Base-by-base conservation (phyloP, 2,888 invertebrate species). In the Lamproptera curius region DNA sequence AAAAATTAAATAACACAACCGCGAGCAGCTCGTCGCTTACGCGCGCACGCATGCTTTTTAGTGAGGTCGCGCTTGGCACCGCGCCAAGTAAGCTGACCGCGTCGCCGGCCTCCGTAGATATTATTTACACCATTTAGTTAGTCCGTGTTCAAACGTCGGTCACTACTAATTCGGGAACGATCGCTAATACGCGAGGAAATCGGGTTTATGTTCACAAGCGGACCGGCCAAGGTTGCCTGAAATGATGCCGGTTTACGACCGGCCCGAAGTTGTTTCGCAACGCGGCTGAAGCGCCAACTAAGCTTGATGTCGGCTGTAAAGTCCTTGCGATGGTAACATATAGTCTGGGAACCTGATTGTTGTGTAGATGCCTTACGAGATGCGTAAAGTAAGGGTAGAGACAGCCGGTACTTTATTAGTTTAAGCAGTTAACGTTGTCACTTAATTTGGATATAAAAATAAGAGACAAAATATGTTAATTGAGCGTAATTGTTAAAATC, bases 101-200 rank as follows among this genome's bases (percentile, higher is more conserved):
- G 20, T 56, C 58, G 56, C 54, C 37, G 56, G 55, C 58, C 56
- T 52, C 55, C 45, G 42, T 4, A 37, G 49, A 28, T 50, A 59
- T 56, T 58, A 60, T 59, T 58, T 60, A 52, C 60, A 57, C 60
- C 52, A 47, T 57, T 55, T 48, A 52, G 54, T 57, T 52, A 52
- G 50, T 46, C 50, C 56, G 54, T 52, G 52, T 56, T 53, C 28
- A 13, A 55, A 56, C 52, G 55, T 56, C 56, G 52, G 53, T 57
- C 59, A 57, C 54, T 38, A 53, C 56, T 61, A 59, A 57, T 58
- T 58, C 31, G 20, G 55, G 51, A 46, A 46, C 51, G 49, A 44
- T 47, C 45, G 41, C 38, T 36, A 26, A 23, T 16, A 46, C 31
- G 4, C 36, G 16, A 38, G 31, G 9, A 36, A 37, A 47, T 28